Evolutionary conservation across 1,140 invertebrate species (phyloP), one percentile per base, ranked within the genome.

Genomic region (Melanaphis sacchari): DNA sequence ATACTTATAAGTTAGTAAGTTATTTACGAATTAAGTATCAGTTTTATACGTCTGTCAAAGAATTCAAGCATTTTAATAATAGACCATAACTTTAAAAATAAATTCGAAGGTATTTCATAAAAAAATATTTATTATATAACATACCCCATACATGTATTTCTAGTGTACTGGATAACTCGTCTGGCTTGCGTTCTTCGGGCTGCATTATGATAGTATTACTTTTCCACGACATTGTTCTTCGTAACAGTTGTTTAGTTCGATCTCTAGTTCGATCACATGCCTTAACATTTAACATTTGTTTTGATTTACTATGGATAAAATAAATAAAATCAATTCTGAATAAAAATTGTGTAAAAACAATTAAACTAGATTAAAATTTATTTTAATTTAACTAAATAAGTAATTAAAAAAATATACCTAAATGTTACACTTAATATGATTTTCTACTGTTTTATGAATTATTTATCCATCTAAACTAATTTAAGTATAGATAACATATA

Each of bases 71-170:
- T 76, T 76, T n/a, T 76, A 76, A 76, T 76, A 76, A 76, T 21
- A 76, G 15, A 21, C 59, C 15, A 66, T 66, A 31, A n/a, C 11
- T 11, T 31, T 31, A 2, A 66, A 76, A 36, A 76, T 18, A n/a
- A n/a, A 31, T 9, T 59, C 15, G 3, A 66, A 66, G 4, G 59
- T 66, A 3, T 15, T 66, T 66, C 31, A 66, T 49, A 15, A 66
- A 31, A 66, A 66, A 66, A 66, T 43, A 43, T 43, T 59, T 76
- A 59, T 40, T 40, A 41, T 5, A 41, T 43, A 38, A 95, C 96
- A 96, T 95, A 97, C 97, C 96, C 96, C 96, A 97, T 93, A 97
- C 96, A 94, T 97, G 96, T 31, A 97, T 96, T 97, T 97, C 97
- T 96, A 97, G 59, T 96, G 96, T 76, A 95, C 95, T 31, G 43